Conservation (phyloP, 2,797 vertebrate species). For the Notolepis coatsorum region DNA sequence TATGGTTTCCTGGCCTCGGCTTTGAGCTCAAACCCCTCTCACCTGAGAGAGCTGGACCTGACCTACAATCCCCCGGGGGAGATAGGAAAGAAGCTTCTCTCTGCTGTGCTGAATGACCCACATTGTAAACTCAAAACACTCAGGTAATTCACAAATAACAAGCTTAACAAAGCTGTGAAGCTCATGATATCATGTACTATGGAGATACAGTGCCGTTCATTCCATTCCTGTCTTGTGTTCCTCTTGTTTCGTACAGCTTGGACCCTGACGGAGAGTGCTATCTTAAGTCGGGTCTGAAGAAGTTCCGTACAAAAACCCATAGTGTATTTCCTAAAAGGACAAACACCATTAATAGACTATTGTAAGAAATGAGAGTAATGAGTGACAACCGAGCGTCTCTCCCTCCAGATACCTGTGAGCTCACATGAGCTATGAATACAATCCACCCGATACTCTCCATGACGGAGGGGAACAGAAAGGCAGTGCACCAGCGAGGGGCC, state of each 20-base stretch:
- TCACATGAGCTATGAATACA: constrained; percentile 2
- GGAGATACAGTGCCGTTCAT: too few species aligned
- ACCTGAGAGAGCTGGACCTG: constrained; percentile 1
- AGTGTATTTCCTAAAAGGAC: too few species aligned
- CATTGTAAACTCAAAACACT: neutral
- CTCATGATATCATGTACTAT: too few species aligned
- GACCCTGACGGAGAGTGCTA: constrained; percentile 5
- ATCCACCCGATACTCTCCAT: neutral
- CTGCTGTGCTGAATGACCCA: neutral
- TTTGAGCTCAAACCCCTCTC: neutral
- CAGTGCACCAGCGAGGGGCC: neutral
- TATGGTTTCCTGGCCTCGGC: constrained; percentile 1
- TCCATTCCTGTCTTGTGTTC: neutral
- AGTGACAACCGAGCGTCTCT: too few species aligned
- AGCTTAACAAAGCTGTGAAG: too few species aligned
- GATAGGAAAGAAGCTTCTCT: neutral
- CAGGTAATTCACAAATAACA: too few species aligned
- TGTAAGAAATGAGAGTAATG: too few species aligned
- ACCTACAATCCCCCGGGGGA: neutral
- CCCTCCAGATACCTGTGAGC: neutral
- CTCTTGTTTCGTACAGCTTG: neutral
- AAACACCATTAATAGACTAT: too few species aligned
- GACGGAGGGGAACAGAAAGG: neutral
- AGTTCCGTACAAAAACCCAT: too few species aligned
- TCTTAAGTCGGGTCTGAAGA: neutral